Base-by-base conservation (phyloP, 1,140 invertebrate species). In the Aphelenchoides avenae region DNA sequence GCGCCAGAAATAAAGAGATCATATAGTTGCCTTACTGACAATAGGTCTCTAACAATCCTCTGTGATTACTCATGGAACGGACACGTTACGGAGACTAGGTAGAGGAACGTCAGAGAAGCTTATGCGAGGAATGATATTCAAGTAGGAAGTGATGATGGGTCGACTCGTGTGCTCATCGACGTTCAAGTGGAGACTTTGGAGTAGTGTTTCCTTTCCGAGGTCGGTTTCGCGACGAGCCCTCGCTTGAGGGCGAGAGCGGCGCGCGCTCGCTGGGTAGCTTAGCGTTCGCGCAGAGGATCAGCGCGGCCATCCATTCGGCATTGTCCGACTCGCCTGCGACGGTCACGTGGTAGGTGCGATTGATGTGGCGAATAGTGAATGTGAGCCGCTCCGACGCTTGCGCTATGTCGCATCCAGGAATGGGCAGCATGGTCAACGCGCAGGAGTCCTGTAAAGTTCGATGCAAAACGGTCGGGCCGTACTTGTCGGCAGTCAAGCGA, bases 261-360 rank as follows among this genome's bases (percentile, higher is more conserved):
- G n/a, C n/a, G n/a, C n/a, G n/a, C 24, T 62, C 59, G 7, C 31
- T 30, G 2, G 65, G 65, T 15, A 67, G 31, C 49, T 71, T 60
- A 5, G 65, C 65, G 48, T 71, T 71, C 20, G 65, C 62, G 24
- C 49, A 52, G 3, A 68, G 40, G 9, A 71, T 41, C 22, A 68
- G 50, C 9, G 68, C 68, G 13, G 65, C 65, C 47, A 68, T 43
- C 65, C 65, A 68, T 44, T 68, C 68, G 4, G 68, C 65, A 43
- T 61, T 50, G 13, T 71, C 68, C 4, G 18, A 41, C 29, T 68
- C 68, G 18, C 61, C 52, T 37, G 18, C n/a, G 24, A 30, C 39
- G 18, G 29, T 57, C 9, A 68, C 29, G 4, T 22, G 36, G 37
- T 68, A 68, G 13, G 20, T 31, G 15, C 65, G 44, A 30, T 67